These are phyloP conservation scores for Nomada goodeniana DNA, from an alignment of 2,888 invertebrate species.

Conservation along the genomic window DNA sequence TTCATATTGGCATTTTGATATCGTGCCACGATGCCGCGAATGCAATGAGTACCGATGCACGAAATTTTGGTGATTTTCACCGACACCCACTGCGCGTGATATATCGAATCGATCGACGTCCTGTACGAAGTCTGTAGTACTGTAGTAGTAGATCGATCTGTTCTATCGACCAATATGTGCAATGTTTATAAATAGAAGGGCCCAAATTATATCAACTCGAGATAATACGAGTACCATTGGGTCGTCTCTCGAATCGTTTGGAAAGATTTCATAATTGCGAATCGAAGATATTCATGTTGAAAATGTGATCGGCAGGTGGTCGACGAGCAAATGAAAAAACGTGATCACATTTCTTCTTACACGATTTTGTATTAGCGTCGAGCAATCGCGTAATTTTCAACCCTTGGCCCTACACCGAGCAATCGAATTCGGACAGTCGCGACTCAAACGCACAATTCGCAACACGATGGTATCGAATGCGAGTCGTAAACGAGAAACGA, in stretches of 20 bases:
- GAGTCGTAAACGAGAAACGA: conserved; percentile 12
- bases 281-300: conserved; percentile 11
- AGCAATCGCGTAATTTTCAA: background rate
- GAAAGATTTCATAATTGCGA: conserved; percentile 35
- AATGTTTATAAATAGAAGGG: background rate
- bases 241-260: conserved; percentile 11
- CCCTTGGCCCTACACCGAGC: background rate
- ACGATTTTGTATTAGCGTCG: conserved; percentile 42
- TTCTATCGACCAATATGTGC: conserved; percentile 7
- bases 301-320: background rate
- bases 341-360: conserved; percentile 50
- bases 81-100: background rate
- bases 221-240: background rate
- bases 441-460: conserved; percentile 54
- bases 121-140: conserved; percentile 9
- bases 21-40: conserved; percentile 8
- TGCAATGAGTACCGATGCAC: background rate
- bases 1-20: background rate
- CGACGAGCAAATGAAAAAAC: conserved; percentile 4
- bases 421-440: conserved; percentile 17
- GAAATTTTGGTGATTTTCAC: background rate
- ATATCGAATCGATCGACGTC: background rate
- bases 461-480: background rate
- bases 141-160: conserved; percentile 14
- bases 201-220: background rate